phyloP scores from a whole-genome alignment of 2,797 vertebrate species.

The Enoplosus armatus region DNA sequence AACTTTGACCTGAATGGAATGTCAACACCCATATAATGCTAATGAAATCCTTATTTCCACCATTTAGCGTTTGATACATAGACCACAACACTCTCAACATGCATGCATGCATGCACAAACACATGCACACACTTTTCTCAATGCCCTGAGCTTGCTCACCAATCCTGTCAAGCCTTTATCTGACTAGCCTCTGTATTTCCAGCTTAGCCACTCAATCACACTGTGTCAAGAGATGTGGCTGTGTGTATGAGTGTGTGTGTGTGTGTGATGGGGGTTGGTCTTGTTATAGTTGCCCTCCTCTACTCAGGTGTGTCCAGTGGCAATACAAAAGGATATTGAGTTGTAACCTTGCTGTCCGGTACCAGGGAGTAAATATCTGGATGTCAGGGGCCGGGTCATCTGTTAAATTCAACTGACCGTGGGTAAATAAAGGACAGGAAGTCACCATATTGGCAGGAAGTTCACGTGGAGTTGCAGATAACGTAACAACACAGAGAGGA shows the following conservation, averaged over 20 bases:
- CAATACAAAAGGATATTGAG: slow-evolving; percentile 65
- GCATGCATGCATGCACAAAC: slow-evolving; percentile 6
- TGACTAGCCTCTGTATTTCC: slow-evolving; percentile 63
- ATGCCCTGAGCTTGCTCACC: slow-evolving; percentile 25
- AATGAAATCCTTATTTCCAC: slow-evolving; percentile 61
- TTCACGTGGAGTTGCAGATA: slow-evolving; percentile 45
- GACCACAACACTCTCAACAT: slow-evolving; percentile 4
- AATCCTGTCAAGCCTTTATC: slow-evolving; percentile 44
- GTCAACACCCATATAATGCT: slow-evolving; percentile 73
- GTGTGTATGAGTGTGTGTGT: slow-evolving; percentile 7
- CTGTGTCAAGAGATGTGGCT: slow-evolving; percentile 36
- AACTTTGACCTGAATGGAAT: slow-evolving; percentile 76
- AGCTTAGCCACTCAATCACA: slow-evolving; percentile 66
- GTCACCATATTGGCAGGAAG: slow-evolving; percentile 62
- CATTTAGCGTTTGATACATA: slow-evolving; percentile 60
- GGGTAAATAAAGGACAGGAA: slow-evolving; percentile 59
- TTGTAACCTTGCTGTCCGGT: slow-evolving; percentile 58
- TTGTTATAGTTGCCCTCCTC: slow-evolving; percentile 46
- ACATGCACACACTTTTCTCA: slow-evolving; percentile 1
- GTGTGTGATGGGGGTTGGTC: slow-evolving; percentile 5
- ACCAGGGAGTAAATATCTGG: slow-evolving; percentile 66
- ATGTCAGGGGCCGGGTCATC: slow-evolving; percentile 57
- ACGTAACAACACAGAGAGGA: slow-evolving; percentile 16
- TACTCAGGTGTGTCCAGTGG: slow-evolving; percentile 63
- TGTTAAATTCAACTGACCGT: slow-evolving; percentile 56